Conservation (phyloP, 2,888 invertebrate species). For the Hirudinaria manillensis region DNA sequence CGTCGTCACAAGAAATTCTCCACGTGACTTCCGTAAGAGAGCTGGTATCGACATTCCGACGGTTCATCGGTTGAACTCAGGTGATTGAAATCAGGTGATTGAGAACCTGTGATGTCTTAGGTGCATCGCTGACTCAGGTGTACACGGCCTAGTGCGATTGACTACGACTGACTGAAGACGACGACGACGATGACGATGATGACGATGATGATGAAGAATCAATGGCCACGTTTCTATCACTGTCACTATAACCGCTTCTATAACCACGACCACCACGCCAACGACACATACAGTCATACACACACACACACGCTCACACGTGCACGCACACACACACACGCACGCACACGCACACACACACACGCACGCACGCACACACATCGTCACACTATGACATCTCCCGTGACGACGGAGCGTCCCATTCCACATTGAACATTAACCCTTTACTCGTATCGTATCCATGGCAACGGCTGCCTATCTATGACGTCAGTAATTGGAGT, state of each 20-base stretch:
- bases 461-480: slow-evolving; percentile 9
- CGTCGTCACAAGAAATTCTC: too few species aligned
- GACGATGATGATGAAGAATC: slow-evolving; percentile 28
- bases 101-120: too few species aligned
- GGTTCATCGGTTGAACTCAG: too few species aligned
- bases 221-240: background rate
- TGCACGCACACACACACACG: slow-evolving; percentile 4
- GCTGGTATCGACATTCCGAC: too few species aligned
- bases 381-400: too few species aligned
- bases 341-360: background rate
- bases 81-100: too few species aligned
- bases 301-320: background rate
- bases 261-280: background rate
- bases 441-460: slow-evolving; percentile 15
- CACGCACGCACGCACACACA: background rate
- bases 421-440: background rate
- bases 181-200: slow-evolving; percentile 28
- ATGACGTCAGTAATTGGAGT: slow-evolving; percentile 19
- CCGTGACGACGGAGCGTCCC: too few species aligned
- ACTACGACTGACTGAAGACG: background rate
- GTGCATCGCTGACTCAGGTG: too few species aligned
- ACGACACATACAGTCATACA: background rate
- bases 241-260: background rate
- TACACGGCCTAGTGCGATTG: too few species aligned
- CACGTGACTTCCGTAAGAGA: too few species aligned